phyloP scores from a whole-genome alignment of 2,797 vertebrate species.

The Falco peregrinus region DNA sequence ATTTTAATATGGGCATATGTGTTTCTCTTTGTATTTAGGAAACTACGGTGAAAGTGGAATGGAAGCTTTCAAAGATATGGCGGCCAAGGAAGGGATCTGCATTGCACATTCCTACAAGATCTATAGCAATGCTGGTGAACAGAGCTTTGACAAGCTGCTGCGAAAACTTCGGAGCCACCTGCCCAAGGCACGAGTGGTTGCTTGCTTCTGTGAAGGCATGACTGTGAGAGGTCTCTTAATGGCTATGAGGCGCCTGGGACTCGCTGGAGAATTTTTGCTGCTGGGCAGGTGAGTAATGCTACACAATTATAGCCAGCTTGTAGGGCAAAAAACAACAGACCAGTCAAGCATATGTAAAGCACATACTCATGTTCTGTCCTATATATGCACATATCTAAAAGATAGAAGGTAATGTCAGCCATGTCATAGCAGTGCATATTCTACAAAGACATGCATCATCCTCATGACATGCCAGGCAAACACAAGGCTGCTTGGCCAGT shows the following conservation, averaged over 20 bases:
- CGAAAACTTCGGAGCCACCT: conserved; percentile 88
- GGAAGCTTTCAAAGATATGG: conserved; percentile 98
- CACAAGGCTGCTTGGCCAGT: neutral
- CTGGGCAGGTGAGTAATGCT: conserved; percentile 90
- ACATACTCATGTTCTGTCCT: neutral
- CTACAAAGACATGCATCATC: neutral
- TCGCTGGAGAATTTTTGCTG: conserved; percentile 92
- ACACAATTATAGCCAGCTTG: neutral
- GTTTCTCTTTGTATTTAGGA: conserved; percentile 76
- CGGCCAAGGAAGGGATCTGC: conserved; percentile 95
- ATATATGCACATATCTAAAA: rapidly evolving
- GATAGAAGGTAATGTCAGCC: neutral
- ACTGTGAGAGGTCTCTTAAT: conserved; percentile 95
- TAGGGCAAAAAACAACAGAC: neutral
- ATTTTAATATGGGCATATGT: neutral
- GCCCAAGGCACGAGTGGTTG: conserved; percentile 96
- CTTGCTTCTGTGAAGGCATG: conserved; percentile 99
- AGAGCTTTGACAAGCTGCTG: conserved; percentile 94
- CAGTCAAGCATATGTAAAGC: neutral
- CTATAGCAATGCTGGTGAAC: conserved; percentile 96
- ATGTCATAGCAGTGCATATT: too few species aligned
- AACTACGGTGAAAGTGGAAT: conserved; percentile 99
- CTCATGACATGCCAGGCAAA: neutral
- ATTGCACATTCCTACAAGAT: conserved; percentile 99
- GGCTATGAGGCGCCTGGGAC: conserved; percentile 93